These are phyloP conservation scores for Poecilia gillii DNA, from an alignment of 2,797 vertebrate genomes.

Conservation along the genomic window DNA sequence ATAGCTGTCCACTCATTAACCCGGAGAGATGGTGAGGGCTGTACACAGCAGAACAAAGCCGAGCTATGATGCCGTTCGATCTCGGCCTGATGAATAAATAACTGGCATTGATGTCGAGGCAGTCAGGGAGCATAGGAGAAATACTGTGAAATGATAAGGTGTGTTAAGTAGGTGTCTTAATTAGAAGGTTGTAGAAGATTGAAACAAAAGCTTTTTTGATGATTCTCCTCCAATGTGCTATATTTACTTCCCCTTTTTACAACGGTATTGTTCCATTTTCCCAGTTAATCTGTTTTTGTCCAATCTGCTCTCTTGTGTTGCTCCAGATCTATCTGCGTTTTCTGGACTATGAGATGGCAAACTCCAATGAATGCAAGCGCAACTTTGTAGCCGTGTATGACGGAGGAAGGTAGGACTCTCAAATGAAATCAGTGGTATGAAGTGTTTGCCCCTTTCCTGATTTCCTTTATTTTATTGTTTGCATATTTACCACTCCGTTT, in stretches of 20 bases:
- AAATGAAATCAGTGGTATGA: no score
- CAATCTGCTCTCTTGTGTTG: conserved; percentile 19
- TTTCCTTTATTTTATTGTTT: no score
- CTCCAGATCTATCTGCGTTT: conserved; percentile 95
- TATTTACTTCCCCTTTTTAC: conserved; percentile 10
- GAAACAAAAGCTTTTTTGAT: neutral
- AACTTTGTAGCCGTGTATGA: conserved; percentile 99
- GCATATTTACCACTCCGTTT: no score
- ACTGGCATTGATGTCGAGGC: conserved; percentile 39
- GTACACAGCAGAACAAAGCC: conserved; percentile 53
- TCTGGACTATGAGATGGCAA: conserved; percentile 99
- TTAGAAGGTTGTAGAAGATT: neutral
- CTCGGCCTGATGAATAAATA: conserved; percentile 57
- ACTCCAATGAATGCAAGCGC: conserved; percentile 98
- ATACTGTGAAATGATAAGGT: conserved; percentile 45
- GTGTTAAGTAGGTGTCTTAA: neutral
- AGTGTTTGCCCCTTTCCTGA: no score
- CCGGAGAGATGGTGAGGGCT: conserved; percentile 57
- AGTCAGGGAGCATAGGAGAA: conserved; percentile 37
- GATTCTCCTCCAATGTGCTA: conserved; percentile 10
- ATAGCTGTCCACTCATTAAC: conserved; percentile 70
- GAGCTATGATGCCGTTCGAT: conserved; percentile 53
- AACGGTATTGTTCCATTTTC: neutral
- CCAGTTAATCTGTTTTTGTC: conserved; percentile 20
- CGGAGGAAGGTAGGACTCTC: conserved; percentile 82